Base-by-base conservation (phyloP, 1,140 invertebrate species). In the Oryzaephilus surinamensis region DNA sequence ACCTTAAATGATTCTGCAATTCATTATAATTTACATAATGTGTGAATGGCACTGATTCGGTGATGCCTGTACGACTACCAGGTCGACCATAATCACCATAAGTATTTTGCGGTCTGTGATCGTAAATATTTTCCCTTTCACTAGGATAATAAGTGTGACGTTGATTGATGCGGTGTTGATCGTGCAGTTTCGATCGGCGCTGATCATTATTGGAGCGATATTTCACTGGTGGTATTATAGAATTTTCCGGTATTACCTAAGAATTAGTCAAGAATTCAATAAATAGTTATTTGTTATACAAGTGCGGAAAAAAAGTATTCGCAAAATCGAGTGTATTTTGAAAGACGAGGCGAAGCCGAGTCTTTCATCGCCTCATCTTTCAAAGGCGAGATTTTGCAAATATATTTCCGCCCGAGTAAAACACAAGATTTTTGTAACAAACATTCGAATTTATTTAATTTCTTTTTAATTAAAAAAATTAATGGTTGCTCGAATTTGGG, bases 11-110 rank as follows among this genome's bases (percentile, higher is more conserved):
- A 47, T 80, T 80, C 58, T 85, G 82, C 55, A 87, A 76, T 64
- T 88, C 83, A 60, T 86, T 79, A 53, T 85, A 86, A 58, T 88
- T 88, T 20, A 82, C 79, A 53, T 87, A 86, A 56, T 87, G 83
- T 37, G 79, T 80, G 55, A 81, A 71, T 50, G 75, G 72, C 54
- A 73, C 57, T 1, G 70, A 61, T 41, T 76, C 72, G 7, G 67
- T 63, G 35, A 72, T 67, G 5, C 67, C 72, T 4, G 63, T 57
- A 32, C 71, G 61, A 49, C 69, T 72, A 10, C 72, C 70, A 4
- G 74, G 72, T 40, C 71, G 55, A 23, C 58, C 52, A 45, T 52
- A 57, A 38, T 58, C 53, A 11, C 55, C 52, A 50, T 53, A 59
- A 38, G 45, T 41, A 19, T 29, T 18, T 1, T 8, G 23, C 8